phyloP scores from a whole-genome alignment of 2,797 vertebrate genomes.

The Hafferia zeledoni region DNA sequence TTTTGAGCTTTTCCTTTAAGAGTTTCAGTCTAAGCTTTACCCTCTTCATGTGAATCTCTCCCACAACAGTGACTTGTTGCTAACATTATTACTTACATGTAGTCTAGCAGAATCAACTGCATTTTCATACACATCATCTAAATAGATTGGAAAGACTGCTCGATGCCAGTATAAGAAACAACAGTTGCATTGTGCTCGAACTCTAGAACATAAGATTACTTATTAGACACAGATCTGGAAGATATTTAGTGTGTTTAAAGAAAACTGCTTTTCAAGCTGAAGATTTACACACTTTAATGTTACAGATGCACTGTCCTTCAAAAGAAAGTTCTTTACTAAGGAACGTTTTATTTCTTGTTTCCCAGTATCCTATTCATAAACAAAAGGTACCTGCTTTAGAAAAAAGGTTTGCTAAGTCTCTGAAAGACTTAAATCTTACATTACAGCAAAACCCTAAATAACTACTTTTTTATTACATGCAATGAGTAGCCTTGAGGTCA shows the following conservation, averaged over 20 bases:
- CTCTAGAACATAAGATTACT: conserved; percentile 76
- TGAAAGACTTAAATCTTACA: background rate
- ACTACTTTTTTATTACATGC: background rate
- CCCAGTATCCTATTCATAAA: background rate
- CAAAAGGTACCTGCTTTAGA: background rate
- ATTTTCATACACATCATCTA: conserved; percentile 95
- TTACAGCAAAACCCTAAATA: background rate
- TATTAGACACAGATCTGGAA: background rate
- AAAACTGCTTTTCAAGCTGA: background rate
- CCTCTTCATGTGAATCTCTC: background rate
- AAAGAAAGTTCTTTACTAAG: background rate
- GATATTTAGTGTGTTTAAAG: background rate
- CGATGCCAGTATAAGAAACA: conserved; percentile 98
- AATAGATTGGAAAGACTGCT: conserved; percentile 95
- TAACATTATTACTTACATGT: conserved; percentile 82
- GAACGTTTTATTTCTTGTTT: background rate
- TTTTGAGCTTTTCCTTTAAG: background rate
- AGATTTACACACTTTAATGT: background rate
- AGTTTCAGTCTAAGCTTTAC: background rate
- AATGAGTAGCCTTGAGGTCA: background rate
- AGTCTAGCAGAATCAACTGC: conserved; percentile 94
- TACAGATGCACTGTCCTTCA: background rate
- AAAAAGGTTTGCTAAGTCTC: background rate
- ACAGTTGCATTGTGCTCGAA: conserved; percentile 92
- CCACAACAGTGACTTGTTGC: background rate